These are phyloP conservation scores for Adelognathus sp. DNA, from an alignment of 2,888 invertebrate species.

Conservation along the genomic window DNA sequence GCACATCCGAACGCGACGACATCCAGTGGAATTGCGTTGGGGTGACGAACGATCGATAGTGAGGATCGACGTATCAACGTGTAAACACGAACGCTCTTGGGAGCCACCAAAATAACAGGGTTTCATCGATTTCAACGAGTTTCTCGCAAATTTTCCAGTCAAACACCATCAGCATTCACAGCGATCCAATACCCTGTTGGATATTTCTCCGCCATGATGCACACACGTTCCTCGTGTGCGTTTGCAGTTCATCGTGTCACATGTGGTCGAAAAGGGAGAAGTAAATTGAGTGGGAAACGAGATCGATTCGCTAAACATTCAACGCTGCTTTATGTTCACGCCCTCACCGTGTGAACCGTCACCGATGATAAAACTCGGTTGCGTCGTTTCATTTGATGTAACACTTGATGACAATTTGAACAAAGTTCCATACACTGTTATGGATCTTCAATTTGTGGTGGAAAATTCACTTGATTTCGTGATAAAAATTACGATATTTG, in stretches of 20 bases:
- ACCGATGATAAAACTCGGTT: background rate
- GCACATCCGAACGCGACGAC: background rate
- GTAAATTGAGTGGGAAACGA: background rate
- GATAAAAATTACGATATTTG: background rate
- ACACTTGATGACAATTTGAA: background rate
- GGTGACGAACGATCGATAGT: conserved; percentile 17
- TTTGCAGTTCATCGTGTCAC: background rate
- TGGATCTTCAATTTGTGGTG: background rate
- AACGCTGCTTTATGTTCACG: background rate
- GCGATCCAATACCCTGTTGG: background rate
- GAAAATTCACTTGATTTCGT: background rate
- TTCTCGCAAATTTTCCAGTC: conserved; percentile 15
- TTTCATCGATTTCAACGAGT: conserved; percentile 44
- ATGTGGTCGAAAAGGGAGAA: background rate
- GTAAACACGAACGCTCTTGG: conserved; percentile 21
- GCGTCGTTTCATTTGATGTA: background rate
- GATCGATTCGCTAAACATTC: conserved; percentile 8
- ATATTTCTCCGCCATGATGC: conserved; percentile 1
- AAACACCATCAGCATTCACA: conserved; percentile 19
- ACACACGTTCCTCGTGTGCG: background rate
- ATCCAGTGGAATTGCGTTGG: conserved; percentile 9
- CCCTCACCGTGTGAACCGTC: background rate
- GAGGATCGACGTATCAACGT: conserved; percentile 31
- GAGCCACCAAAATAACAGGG: conserved; percentile 23
- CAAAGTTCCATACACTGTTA: background rate